Evolutionary conservation across 92 coral and sea anemone species (phyloP), one percentile per base, ranked within the genome.

Genomic region (Pocillopora grandis): DNA sequence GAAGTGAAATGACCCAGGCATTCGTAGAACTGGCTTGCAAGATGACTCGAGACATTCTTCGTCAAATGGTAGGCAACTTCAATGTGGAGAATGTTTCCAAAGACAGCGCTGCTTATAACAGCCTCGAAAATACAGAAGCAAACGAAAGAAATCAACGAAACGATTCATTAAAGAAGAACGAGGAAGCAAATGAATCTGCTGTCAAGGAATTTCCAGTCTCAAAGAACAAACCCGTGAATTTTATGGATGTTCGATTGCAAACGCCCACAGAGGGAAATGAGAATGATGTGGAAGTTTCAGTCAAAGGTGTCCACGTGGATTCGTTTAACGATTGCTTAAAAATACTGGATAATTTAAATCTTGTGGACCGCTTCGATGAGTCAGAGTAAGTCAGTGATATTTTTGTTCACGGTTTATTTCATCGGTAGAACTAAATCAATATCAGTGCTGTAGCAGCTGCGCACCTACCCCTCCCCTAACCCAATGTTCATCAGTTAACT

Each of bases 41-140:
- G 75, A 97, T 97, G 99, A 96, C 99, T 1, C 98, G 96, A 9
- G 99, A 96, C 78, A 96, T 96, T 63, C 89, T 94, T 0, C 95
- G 95, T 0, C 98, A 96, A 62, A 91, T 94, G 3, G 77, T 82
- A 61, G 93, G 95, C 52, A 87, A 71, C 68, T 92, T 84, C 80
- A 87, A 77, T 56, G 82, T 66, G 1, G 82, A 76, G 18, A 84
- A 72, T 27, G 49, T 72, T 18, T 65, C 78, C 37, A 62, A 76
- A 66, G 66, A 58, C 19, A 82, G 52, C n/a, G 61, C 62, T 20
- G 62, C 17, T 14, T 33, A 19, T 17, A 64, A 23, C 61, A 86
- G 52, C 31, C 66, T 63, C 85, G 67, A 27, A 6, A 55, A n/a
- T 10, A 59, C 75, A 12, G 72, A 76, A 42, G 58, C 62, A 20